Percentiles rank a stretch among this genome's conserved stretches.
These are phyloP conservation scores for Sarcophaga rosellei DNA, from an alignment of 2,888 invertebrate species.

Conservation along the genomic window DNA sequence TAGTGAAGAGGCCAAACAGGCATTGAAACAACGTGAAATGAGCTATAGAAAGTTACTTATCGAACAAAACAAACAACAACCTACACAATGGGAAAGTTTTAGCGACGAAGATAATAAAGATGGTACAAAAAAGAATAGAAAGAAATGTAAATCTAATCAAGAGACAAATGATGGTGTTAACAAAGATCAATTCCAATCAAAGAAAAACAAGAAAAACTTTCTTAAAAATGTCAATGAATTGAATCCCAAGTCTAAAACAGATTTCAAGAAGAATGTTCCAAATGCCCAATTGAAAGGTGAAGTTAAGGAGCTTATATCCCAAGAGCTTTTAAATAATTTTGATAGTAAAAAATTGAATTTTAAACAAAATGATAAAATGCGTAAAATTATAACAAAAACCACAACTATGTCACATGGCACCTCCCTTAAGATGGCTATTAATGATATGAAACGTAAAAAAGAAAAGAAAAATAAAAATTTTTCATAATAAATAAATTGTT, in stretches of 20 bases:
- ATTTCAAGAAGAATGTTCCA: slow-evolving; percentile 12
- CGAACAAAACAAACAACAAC: slow-evolving; percentile 71
- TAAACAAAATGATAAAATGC: slow-evolving; percentile 72
- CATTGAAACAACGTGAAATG: slow-evolving; percentile 73
- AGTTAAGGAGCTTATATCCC: slow-evolving; percentile 40
- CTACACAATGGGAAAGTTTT: slow-evolving; percentile 76
- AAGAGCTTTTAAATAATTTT: slow-evolving; percentile 65
- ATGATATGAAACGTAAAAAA: slow-evolving; percentile 60
- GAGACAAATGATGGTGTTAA: not conserved
- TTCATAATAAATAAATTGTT: not conserved
- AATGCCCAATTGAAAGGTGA: not conserved
- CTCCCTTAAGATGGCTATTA: slow-evolving; percentile 51
- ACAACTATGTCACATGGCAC: not conserved
- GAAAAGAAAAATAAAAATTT: slow-evolving; percentile 14
- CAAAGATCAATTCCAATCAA: no score
- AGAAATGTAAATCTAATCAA: slow-evolving; percentile 27
- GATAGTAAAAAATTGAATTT: slow-evolving; percentile 69
- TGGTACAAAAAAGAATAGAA: slow-evolving; percentile 19
- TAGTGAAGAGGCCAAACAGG: slow-evolving; percentile 69
- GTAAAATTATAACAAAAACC: slow-evolving; percentile 69
- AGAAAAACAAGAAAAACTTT: not conserved
- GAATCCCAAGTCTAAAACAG: not conserved
- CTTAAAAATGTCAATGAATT: not conserved
- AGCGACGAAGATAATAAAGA: slow-evolving; percentile 62
- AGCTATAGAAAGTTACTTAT: slow-evolving; percentile 75